Percentiles rank a stretch among this genome's conserved stretches.
Conservation (phyloP, 2,113 vertebrate genomes). For the Meriones unguiculatus region DNA sequence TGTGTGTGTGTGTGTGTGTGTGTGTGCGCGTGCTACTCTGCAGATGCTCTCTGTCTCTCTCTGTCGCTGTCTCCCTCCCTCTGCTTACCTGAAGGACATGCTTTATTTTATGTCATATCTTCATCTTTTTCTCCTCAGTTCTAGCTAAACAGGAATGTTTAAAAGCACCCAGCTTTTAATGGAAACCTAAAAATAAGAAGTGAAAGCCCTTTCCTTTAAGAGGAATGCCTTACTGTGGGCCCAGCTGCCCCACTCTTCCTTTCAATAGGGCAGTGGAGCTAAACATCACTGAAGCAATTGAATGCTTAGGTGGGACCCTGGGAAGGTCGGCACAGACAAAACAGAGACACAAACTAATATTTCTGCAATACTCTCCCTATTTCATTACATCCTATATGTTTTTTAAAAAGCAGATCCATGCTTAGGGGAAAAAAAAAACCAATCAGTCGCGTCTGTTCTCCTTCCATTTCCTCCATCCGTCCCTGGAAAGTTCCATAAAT, state of each 20-base stretch:
- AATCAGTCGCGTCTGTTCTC: neutral
- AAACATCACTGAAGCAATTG: neutral
- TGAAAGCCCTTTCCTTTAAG: neutral
- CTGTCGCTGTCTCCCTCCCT: neutral
- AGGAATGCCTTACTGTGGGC: neutral
- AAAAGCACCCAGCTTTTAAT: slow-evolving; percentile 13
- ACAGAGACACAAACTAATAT: neutral
- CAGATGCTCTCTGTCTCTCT: neutral
- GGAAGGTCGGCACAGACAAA: neutral
- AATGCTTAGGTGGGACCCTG: neutral
- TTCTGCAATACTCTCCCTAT: neutral
- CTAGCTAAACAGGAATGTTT: neutral
- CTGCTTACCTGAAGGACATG: neutral
- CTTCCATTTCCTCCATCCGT: neutral
- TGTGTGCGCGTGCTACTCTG: neutral
- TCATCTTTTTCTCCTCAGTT: neutral
- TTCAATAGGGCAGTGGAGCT: neutral
- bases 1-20: rapidly evolving
- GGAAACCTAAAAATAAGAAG: neutral
- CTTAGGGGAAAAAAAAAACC: slow-evolving; percentile 10
- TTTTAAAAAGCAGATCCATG: neutral
- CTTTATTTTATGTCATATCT: neutral
- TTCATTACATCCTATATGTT: neutral
- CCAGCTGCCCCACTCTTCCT: slow-evolving; percentile 14
- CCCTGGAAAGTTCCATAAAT: neutral